Evolutionary conservation across 2,888 invertebrate genomes (phyloP).

Genomic region (Zeuzera pyrina): DNA sequence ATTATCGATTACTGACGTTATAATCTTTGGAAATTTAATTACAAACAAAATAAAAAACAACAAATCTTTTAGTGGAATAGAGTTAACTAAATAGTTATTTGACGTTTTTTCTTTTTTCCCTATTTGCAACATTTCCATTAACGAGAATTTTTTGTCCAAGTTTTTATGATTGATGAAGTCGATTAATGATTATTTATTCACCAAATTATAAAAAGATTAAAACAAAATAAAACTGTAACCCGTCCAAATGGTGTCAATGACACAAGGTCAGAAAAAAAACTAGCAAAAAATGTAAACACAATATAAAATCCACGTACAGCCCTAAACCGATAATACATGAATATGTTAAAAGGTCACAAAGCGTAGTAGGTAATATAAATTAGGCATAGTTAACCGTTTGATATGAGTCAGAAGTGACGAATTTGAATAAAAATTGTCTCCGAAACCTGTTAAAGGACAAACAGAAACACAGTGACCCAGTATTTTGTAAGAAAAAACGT

Average conservation of each 20-base stretch:
- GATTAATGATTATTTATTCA: no score
- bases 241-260: not conserved
- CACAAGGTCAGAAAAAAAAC: not conserved
- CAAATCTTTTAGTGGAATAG: no score
- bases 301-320: slow-evolving; percentile 22
- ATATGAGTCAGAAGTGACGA: slow-evolving; percentile 22
- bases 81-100: no score
- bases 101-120: no score
- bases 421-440: slow-evolving; percentile 34
- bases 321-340: slow-evolving; percentile 25
- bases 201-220: no score
- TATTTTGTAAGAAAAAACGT: slow-evolving; percentile 31
- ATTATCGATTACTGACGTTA: no score
- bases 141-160: no score
- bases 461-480: slow-evolving; percentile 51
- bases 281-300: slow-evolving; percentile 22
- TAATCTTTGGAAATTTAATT: no score
- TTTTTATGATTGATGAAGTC: no score
- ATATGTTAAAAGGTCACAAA: slow-evolving; percentile 26
- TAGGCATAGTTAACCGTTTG: slow-evolving; percentile 20
- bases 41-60: no score
- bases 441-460: slow-evolving; percentile 42
- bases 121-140: no score
- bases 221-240: no score
- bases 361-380: slow-evolving; percentile 15